Evolutionary conservation across 2,797 vertebrate species (phyloP), one percentile per base, ranked within the genome.

Genomic region (Rhincodon typus): DNA sequence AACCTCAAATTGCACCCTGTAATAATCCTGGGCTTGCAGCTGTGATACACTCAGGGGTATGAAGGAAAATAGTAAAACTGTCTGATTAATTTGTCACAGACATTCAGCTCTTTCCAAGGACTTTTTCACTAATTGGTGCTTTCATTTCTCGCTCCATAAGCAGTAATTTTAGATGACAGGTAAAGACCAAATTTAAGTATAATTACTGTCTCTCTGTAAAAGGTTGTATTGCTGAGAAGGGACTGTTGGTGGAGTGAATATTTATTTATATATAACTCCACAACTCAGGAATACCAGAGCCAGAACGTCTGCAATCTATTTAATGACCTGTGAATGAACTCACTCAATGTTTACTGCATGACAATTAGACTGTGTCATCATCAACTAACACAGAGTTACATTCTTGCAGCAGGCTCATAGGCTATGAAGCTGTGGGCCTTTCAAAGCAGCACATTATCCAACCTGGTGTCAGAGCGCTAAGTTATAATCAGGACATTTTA

Each of bases 71-170:
- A 72, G 42, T 69, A 10, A 94, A 72, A 46, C 38, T 94, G 94
- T 94, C 69, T 46, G 23, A 30, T 74, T 94, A 74, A 53, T 72
- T 72, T 94, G 69, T 50, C 3, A 4, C 34, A 94, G 66, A 94
- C 38, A 94, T 69, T 94, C 62, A 66, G 21, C 66, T 23, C 66
- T 94, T 94, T 38, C 91, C 91, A 94, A 94, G 38, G 66, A 42
- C n/a, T 69, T 66, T 66, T 57, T 27, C 34, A 15, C n/a, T 69
- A 42, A 94, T 94, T 67, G 34, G n/a, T 38, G 8, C 62, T 70
- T 94, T 94, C 66, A 69, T 67, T n/a, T 70, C 17, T 69, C 69
- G n/a, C 42, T 53, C 86, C 50, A 30, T 57, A 30, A 67, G 67
- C n/a, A 70, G 30, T 25, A 25, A 94, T 94, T 94, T 69, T 23